phyloP scores from a whole-genome alignment of 2,797 vertebrate genomes.

The Brotula barbata region DNA sequence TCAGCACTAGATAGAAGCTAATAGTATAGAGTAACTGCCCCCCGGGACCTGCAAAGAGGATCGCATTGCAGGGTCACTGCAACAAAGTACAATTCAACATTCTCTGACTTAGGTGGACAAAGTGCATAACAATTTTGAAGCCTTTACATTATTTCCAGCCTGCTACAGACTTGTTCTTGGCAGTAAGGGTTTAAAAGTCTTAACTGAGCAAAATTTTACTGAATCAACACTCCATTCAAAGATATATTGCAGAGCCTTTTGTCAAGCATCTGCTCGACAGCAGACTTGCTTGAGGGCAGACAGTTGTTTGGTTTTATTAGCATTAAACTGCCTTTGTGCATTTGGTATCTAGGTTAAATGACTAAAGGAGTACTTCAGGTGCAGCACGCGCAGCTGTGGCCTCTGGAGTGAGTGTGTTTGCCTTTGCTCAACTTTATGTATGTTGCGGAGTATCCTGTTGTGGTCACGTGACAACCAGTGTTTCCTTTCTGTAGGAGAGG shows the following conservation, averaged over 20 bases:
- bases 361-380: slow-evolving; percentile 52
- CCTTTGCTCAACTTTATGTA: slow-evolving; percentile 27
- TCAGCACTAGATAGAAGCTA: slow-evolving; percentile 57
- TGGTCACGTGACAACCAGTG: slow-evolving; percentile 38
- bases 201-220: not conserved
- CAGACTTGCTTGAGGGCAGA: slow-evolving; percentile 33
- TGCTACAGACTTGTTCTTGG: not conserved
- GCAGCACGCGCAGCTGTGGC: slow-evolving; percentile 68
- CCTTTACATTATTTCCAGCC: slow-evolving; percentile 3
- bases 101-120: slow-evolving; percentile 38
- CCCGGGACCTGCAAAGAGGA: slow-evolving; percentile 65
- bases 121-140: slow-evolving; percentile 11
- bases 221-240: slow-evolving; percentile 5
- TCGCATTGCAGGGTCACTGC: slow-evolving; percentile 77
- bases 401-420: slow-evolving; percentile 20
- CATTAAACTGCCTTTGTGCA: slow-evolving; percentile 51
- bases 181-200: slow-evolving; percentile 1
- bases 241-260: slow-evolving; percentile 14
- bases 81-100: slow-evolving; percentile 64
- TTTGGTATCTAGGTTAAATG: slow-evolving; percentile 64
- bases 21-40: slow-evolving; percentile 67
- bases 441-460: slow-evolving; percentile 46
- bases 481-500: slow-evolving; percentile 24
- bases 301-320: slow-evolving; percentile 52
- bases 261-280: slow-evolving; percentile 48